These are phyloP conservation scores for Clarias batrachus DNA, from an alignment of 2,113 vertebrate genomes.

Conservation along the genomic window DNA sequence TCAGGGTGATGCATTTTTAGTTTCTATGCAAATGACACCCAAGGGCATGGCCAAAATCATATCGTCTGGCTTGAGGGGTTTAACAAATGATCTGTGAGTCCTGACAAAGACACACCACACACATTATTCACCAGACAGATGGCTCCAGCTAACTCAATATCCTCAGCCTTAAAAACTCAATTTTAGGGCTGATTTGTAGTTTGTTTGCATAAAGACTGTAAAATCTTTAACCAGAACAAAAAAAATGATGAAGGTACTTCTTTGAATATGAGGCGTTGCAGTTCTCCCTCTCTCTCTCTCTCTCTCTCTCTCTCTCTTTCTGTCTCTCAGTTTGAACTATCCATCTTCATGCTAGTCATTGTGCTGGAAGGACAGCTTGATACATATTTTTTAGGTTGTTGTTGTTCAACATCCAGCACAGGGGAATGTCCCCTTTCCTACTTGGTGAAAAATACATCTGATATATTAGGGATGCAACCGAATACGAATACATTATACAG, in stretches of 20 bases:
- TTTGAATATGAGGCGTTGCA: neutral
- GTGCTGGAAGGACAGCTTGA: neutral
- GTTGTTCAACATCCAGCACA: neutral
- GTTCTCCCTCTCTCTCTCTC: neutral
- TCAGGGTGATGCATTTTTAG: conserved; percentile 4
- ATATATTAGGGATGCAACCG: neutral
- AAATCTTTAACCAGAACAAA: neutral
- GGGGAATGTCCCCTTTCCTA: neutral
- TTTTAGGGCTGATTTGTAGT: conserved; percentile 1
- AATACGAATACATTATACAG: neutral
- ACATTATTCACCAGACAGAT: conserved; percentile 29
- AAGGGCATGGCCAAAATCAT: neutral
- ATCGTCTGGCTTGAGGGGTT: neutral
- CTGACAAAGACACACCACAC: conserved; percentile 9
- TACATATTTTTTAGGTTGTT: conserved; percentile 12
- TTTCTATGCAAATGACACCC: conserved; percentile 20
- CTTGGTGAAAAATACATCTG: neutral
- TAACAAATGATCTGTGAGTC: conserved; percentile 13
- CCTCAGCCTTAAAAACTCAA: conserved; percentile 5
- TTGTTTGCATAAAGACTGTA: conserved; percentile 16
- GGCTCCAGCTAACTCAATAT: conserved; percentile 13
- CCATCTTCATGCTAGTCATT: neutral
- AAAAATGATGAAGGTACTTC: neutral
- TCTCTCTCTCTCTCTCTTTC: neutral
- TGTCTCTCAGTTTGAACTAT: neutral